phyloP scores from a whole-genome alignment of 53 echinoderm and acorn worm species.

The Paracentrotus lividus region DNA sequence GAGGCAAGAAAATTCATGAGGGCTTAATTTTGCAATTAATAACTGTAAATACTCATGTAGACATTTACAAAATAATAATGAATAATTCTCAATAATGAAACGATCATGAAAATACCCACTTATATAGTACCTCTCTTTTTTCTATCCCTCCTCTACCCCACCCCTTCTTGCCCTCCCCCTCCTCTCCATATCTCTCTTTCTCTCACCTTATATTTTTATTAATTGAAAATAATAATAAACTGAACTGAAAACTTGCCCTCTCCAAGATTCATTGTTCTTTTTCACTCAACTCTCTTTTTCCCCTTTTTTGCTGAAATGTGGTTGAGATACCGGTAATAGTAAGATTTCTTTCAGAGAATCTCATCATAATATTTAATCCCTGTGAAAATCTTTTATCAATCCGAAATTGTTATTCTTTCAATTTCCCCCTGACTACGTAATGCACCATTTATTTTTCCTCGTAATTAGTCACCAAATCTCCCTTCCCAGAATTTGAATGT shows the following conservation, averaged over 20 bases:
- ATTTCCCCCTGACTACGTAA: not conserved
- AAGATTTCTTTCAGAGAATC: no score
- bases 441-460: not conserved
- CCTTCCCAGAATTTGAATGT: not conserved
- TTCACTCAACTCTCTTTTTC: not conserved
- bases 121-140: not conserved
- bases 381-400: not conserved
- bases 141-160: not conserved
- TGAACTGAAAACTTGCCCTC: no score
- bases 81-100: no score
- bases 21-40: no score
- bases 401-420: not conserved
- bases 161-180: not conserved
- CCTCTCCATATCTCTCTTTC: not conserved
- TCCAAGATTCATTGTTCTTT: no score
- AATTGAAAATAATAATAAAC: not conserved
- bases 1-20: no score
- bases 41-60: no score
- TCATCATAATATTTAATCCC: not conserved
- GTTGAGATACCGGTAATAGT: not conserved
- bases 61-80: no score
- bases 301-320: not conserved
- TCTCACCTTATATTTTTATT: not conserved
- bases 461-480: not conserved
- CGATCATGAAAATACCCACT: no score